These are phyloP conservation scores for Ichneumoninae sp. DNA, from an alignment of 2,888 invertebrate species.

Conservation along the genomic window DNA sequence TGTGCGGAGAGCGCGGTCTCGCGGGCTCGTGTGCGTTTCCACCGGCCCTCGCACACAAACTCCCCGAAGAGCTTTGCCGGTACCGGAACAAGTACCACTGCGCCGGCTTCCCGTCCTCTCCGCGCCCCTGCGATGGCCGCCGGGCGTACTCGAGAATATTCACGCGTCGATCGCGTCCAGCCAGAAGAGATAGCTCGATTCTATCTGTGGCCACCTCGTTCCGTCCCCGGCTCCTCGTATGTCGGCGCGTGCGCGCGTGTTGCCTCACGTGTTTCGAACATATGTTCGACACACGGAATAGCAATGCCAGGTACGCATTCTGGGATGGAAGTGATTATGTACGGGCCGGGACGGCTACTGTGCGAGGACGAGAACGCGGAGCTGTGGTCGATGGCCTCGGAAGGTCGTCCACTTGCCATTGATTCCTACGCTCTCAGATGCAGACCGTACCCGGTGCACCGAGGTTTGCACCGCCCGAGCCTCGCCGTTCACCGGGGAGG, in stretches of 20 bases:
- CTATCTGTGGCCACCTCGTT: conserved; percentile 6
- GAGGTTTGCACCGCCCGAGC: not conserved
- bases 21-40: conserved; percentile 14
- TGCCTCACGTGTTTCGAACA: conserved; percentile 22
- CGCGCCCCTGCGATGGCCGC: conserved; percentile 1
- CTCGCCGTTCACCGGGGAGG: conserved; percentile 18
- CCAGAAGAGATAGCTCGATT: not conserved
- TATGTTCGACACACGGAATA: conserved; percentile 6
- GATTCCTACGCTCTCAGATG: conserved; percentile 67
- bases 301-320: not conserved
- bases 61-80: conserved; percentile 10
- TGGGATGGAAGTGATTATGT: conserved; percentile 1
- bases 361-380: conserved; percentile 27
- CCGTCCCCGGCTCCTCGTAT: not conserved
- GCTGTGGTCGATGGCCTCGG: conserved; percentile 74
- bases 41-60: not conserved
- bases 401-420: conserved; percentile 74
- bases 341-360: conserved; percentile 1
- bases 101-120: not conserved
- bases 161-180: conserved; percentile 7
- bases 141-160: conserved; percentile 33
- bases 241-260: not conserved
- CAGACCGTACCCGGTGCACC: conserved; percentile 2
- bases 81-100: not conserved
- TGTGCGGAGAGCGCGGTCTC: conserved; percentile 19